A percentile compares a stretch with the other conserved stretches of the same genome.
These are phyloP conservation scores for Mythimna ferrago DNA, from an alignment of 2,888 invertebrate species.

Conservation along the genomic window DNA sequence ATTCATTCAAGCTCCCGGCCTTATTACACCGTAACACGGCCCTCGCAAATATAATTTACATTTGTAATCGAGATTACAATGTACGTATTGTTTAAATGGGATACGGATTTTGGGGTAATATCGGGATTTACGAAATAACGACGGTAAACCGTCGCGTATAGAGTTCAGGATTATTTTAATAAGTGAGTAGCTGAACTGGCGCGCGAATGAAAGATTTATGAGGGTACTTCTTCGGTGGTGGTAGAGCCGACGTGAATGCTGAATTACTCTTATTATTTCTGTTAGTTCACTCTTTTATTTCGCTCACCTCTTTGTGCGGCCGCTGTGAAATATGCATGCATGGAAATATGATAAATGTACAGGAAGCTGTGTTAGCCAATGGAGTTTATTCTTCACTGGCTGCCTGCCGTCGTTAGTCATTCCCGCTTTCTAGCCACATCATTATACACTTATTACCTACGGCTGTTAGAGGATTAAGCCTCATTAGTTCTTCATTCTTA, in stretches of 20 bases:
- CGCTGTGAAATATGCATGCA: constrained; percentile 52
- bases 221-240: constrained; percentile 71
- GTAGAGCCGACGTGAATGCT: constrained; percentile 66
- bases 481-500: constrained; percentile 59
- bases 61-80: constrained; percentile 68
- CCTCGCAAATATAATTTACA: constrained; percentile 71
- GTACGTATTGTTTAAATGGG: constrained; percentile 69
- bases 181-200: constrained; percentile 59
- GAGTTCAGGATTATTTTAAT: constrained; percentile 67
- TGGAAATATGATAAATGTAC: constrained; percentile 58
- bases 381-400: constrained; percentile 37
- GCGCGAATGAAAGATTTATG: constrained; percentile 73
- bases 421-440: constrained; percentile 46
- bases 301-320: constrained; percentile 60
- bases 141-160: constrained; percentile 65
- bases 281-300: constrained; percentile 65
- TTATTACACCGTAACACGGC: constrained; percentile 61
- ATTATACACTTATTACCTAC: constrained; percentile 56
- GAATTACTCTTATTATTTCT: constrained; percentile 69
- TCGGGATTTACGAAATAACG: constrained; percentile 64
- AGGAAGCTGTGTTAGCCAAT: constrained; percentile 46
- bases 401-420: constrained; percentile 43
- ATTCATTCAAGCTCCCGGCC: constrained; percentile 64
- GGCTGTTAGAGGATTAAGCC: constrained; percentile 47
- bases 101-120: constrained; percentile 64